Base-by-base conservation (phyloP, 2,888 invertebrate genomes). In the Oscheius sp. region DNA sequence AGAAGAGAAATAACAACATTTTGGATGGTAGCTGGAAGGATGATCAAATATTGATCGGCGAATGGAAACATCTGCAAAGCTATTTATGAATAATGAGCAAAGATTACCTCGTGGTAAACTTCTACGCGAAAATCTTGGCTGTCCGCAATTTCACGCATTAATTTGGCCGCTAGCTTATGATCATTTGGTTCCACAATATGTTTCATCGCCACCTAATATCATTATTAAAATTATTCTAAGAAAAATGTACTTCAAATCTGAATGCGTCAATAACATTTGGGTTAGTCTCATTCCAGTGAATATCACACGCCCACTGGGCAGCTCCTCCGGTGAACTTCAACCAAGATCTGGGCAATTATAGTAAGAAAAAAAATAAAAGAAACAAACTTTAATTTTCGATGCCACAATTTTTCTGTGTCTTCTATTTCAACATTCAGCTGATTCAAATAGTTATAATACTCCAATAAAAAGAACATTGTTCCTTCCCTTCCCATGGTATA, bases 1-100 rank as follows among this genome's bases (percentile, higher is more conserved):
- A 93, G 64, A 41, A 87, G 75, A 6, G 87, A 87, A 0, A 95
- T 95, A 35, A 95, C 95, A 82, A 95, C 93, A 86, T 94, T 94
- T 89, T 85, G 83, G n/a, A 85, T 79, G 18, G 87, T 88, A 7
- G 86, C 84, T 6, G 87, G 86, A 29, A 88, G 73, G 66, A 88
- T 86, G 46, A 86, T 87, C 53, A 88, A 76, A 69, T 88, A 88
- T 72, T 88, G 88, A 72, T 88, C 88, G 27, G 88, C 88, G 76
- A 88, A 88, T 9, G 87, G 88, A 69, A 88, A 88, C 18, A 84
- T 81, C 78, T 79, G 43, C 6, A 41, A 53, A 29, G 23, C 16
- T 27, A 23, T 35, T 9, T 6, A 35, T 6, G 9, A 9, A 35
- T 35, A 9, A 35, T n/a, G 27, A 49, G 5, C 18, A 25, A 35